A percentile compares a stretch with the other conserved stretches of the same genome.
Evolutionary conservation across 2,888 invertebrate genomes (phyloP).

Genomic region (Gymnocheta viridis): DNA sequence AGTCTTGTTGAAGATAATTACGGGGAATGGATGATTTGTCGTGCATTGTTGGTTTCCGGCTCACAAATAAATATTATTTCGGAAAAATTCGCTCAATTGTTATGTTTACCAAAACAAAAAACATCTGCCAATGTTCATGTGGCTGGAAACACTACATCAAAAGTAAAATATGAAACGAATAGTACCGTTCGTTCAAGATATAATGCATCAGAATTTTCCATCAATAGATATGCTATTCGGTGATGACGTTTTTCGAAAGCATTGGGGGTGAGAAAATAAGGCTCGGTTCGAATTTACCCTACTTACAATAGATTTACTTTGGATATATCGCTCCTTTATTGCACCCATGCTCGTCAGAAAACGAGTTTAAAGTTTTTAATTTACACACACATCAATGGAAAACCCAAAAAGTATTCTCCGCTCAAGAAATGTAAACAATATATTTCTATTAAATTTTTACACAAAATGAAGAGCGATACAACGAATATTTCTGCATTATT

Average conservation of each 20-base stretch:
- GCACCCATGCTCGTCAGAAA: too few species aligned
- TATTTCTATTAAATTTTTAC: too few species aligned
- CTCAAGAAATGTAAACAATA: too few species aligned
- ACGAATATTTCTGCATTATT: too few species aligned
- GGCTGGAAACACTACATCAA: conserved; percentile 38
- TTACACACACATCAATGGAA: too few species aligned
- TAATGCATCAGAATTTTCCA: conserved; percentile 18
- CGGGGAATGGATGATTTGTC: neutral
- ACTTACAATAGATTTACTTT: too few species aligned
- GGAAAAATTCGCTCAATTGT: conserved; percentile 33
- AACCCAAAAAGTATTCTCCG: too few species aligned
- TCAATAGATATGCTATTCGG: conserved; percentile 13
- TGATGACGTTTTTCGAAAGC: conserved; percentile 5
- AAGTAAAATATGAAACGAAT: conserved; percentile 50
- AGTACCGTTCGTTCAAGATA: conserved; percentile 51
- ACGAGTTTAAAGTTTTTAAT: too few species aligned
- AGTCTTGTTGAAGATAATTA: neutral
- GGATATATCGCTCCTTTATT: too few species aligned
- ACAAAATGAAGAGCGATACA: too few species aligned
- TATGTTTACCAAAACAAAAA: conserved; percentile 34
- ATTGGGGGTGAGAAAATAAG: conserved; percentile 24
- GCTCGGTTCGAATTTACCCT: neutral
- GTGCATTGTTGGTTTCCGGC: conserved; percentile 52
- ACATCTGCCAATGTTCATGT: conserved; percentile 40
- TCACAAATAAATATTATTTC: conserved; percentile 61